These are phyloP conservation scores for Lasioglossum albipes DNA, from an alignment of 1,140 invertebrate species.

Conservation along the genomic window DNA sequence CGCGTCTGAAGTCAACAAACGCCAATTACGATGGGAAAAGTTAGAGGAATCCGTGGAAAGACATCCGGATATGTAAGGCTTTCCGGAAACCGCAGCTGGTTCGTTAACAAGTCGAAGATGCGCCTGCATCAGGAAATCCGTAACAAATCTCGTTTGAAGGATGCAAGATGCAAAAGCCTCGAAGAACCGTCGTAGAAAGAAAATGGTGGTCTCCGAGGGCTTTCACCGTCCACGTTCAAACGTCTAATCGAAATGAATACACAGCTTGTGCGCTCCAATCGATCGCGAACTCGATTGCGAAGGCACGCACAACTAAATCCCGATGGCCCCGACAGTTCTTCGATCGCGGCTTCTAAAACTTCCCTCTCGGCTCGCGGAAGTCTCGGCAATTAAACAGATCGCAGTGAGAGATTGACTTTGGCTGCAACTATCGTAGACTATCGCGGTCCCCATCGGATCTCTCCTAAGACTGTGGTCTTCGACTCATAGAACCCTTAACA, in stretches of 20 bases:
- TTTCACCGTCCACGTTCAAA: neutral
- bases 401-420: constrained; percentile 2
- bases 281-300: constrained; percentile 31
- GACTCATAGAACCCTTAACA: too few relatives aligned
- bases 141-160: neutral
- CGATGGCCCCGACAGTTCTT: neutral
- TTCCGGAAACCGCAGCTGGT: neutral
- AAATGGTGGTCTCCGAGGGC: neutral
- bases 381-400: constrained; percentile 21
- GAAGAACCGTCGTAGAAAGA: too few relatives aligned
- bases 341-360: neutral
- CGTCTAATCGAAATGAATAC: constrained; percentile 25
- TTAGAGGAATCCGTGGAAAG: neutral
- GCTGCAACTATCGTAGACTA: neutral
- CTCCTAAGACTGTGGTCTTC: too few relatives aligned
- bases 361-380: constrained; percentile 15
- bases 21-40: too few relatives aligned
- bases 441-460: neutral
- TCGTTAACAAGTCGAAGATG: neutral
- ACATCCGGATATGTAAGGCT: neutral
- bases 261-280: constrained; percentile 24
- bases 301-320: constrained; percentile 18
- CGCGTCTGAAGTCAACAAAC: neutral
- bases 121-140: neutral
- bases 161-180: too few relatives aligned